Conservation (phyloP, 2,888 invertebrate species). For the Leptinotarsa haldemani region DNA sequence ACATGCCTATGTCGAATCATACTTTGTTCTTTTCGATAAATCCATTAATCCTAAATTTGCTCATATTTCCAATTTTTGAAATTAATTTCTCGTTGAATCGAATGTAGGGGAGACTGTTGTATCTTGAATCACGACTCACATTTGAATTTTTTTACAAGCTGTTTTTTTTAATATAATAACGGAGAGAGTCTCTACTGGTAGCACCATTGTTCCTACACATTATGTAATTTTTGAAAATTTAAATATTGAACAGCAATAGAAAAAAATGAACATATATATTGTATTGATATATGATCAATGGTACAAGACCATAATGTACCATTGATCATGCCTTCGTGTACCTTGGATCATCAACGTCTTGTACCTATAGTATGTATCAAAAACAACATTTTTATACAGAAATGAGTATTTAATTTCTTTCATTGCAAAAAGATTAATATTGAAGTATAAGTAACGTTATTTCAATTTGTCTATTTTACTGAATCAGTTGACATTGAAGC, state of each 20-base stretch:
- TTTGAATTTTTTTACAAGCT: too few relatives aligned
- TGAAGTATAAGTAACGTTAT: neutral
- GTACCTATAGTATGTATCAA: conserved; percentile 2
- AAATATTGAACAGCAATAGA: too few relatives aligned
- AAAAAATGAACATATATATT: too few relatives aligned
- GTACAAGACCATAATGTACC: conserved; percentile 7
- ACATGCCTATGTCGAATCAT: too few relatives aligned
- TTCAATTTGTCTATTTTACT: conserved; percentile 3
- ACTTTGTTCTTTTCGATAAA: too few relatives aligned
- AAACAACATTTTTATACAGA: conserved; percentile 6
- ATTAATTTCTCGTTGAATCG: too few relatives aligned
- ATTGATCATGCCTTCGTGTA: neutral
- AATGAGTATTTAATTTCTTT: neutral
- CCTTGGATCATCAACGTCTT: conserved; percentile 7
- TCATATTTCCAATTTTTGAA: too few relatives aligned
- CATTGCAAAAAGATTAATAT: neutral
- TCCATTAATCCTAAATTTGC: too few relatives aligned
- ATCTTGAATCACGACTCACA: too few relatives aligned
- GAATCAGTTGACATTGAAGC: too few relatives aligned
- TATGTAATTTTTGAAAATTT: neutral
- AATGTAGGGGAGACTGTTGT: too few relatives aligned
- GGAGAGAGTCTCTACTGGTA: conserved; percentile 2
- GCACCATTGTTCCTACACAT: conserved; percentile 5
- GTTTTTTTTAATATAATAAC: conserved; percentile 7
- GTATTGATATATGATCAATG: conserved; percentile 14